Percentiles rank a stretch among this genome's conserved stretches.
Conservation (phyloP, 2,113 vertebrate species). For the Epinephelus cyanopodus region DNA sequence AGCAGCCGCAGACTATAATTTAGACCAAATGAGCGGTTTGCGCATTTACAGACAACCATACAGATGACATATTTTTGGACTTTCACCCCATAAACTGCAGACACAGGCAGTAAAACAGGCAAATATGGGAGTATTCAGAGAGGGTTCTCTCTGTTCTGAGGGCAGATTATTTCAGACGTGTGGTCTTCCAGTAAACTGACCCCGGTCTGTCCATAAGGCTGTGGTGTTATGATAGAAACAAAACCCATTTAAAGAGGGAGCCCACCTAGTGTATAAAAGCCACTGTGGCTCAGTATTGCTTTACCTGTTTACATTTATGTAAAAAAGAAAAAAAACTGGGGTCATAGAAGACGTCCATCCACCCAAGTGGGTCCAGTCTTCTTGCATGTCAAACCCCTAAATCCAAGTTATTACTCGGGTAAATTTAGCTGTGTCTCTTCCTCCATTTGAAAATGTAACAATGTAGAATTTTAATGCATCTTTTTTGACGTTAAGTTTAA, state of each 20-base stretch:
- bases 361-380: not conserved
- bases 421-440: not conserved
- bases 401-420: slow-evolving; percentile 22
- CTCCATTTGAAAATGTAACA: not conserved
- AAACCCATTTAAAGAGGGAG: slow-evolving; percentile 71
- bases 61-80: slow-evolving; percentile 82
- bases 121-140: slow-evolving; percentile 66
- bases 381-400: slow-evolving; percentile 22
- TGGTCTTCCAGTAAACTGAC: slow-evolving; percentile 71
- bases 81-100: slow-evolving; percentile 78
- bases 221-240: slow-evolving; percentile 74
- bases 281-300: slow-evolving; percentile 22
- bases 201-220: slow-evolving; percentile 53
- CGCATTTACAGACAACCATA: slow-evolving; percentile 76
- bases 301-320: slow-evolving; percentile 47
- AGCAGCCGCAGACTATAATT: slow-evolving; percentile 76
- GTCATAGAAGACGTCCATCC: not conserved
- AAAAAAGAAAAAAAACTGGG: not conserved
- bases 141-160: slow-evolving; percentile 71
- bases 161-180: slow-evolving; percentile 75
- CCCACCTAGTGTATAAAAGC: slow-evolving; percentile 55
- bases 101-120: slow-evolving; percentile 70
- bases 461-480: not conserved
- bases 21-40: slow-evolving; percentile 79
- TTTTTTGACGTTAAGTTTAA: slow-evolving; percentile 1